Percentiles rank a stretch among this genome's conserved stretches.
Evolutionary conservation across 2,888 invertebrate genomes (phyloP).

Genomic region (Polyploca ridens): DNA sequence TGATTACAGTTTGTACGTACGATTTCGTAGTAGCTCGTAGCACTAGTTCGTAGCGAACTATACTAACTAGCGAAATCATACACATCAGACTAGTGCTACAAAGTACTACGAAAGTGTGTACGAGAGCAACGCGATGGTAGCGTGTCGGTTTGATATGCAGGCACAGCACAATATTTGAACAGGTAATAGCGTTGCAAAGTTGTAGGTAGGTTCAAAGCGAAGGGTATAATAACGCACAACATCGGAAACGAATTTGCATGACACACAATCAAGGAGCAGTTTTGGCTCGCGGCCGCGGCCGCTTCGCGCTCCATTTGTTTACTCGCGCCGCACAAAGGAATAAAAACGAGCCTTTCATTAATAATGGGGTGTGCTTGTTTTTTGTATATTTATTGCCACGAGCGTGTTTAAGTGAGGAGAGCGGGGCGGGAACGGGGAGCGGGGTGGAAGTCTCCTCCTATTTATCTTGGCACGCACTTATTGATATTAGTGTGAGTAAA

Average conservation of each 20-base stretch:
- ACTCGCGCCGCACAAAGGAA: slow-evolving; percentile 20
- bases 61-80: too few species aligned
- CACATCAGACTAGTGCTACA: neutral
- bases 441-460: neutral
- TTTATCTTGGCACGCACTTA: slow-evolving; percentile 2
- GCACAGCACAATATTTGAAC: neutral
- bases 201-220: neutral
- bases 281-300: neutral
- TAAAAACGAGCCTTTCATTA: slow-evolving; percentile 23
- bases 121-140: neutral
- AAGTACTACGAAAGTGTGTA: neutral
- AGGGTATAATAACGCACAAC: slow-evolving; percentile 16
- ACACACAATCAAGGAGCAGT: slow-evolving; percentile 16
- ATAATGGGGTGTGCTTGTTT: slow-evolving; percentile 17
- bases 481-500: neutral
- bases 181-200: neutral
- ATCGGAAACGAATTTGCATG: slow-evolving; percentile 27
- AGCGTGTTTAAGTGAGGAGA: neutral
- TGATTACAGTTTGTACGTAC: too few species aligned
- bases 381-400: slow-evolving; percentile 8
- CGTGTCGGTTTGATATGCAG: neutral
- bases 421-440: neutral
- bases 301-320: neutral
- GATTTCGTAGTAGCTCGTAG: too few species aligned
- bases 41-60: too few species aligned